A percentile compares a stretch with the other conserved stretches of the same genome.
These are phyloP conservation scores for Acrobasis consociella DNA, from an alignment of 2,888 invertebrate genomes.

Conservation along the genomic window DNA sequence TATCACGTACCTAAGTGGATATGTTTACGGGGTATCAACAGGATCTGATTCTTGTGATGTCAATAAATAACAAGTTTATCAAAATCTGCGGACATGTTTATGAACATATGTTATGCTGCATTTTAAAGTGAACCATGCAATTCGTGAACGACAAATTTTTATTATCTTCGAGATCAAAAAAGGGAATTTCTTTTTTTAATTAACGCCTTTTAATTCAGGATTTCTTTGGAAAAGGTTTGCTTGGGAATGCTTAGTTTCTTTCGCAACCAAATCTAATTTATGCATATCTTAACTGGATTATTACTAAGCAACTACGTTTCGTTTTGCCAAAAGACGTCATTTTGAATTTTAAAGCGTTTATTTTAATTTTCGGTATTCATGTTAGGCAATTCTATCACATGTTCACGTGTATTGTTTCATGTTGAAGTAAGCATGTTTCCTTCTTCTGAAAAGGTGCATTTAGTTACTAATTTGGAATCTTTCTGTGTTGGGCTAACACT, in stretches of 20 bases:
- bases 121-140: not conserved
- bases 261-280: not conserved
- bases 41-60: not conserved
- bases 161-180: not conserved
- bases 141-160: slow-evolving; percentile 1
- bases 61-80: slow-evolving; percentile 1
- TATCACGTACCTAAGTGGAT: not conserved
- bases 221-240: not conserved
- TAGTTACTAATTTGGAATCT: too few relatives aligned
- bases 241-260: not conserved
- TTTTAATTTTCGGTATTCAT: too few relatives aligned
- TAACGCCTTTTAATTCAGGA: not conserved
- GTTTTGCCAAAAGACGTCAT: too few relatives aligned
- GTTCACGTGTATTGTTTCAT: too few relatives aligned
- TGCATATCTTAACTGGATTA: not conserved
- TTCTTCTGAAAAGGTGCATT: too few relatives aligned
- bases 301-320: too few relatives aligned
- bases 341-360: too few relatives aligned
- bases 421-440: too few relatives aligned
- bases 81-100: not conserved
- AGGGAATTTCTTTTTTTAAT: not conserved
- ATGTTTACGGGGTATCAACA: not conserved
- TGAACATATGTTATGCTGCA: not conserved
- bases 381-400: too few relatives aligned
- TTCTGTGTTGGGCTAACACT: too few relatives aligned